A percentile compares a stretch with the other conserved stretches of the same genome.
Evolutionary conservation across 2,888 invertebrate genomes (phyloP).

Genomic region (Caradrina clavipalpis): DNA sequence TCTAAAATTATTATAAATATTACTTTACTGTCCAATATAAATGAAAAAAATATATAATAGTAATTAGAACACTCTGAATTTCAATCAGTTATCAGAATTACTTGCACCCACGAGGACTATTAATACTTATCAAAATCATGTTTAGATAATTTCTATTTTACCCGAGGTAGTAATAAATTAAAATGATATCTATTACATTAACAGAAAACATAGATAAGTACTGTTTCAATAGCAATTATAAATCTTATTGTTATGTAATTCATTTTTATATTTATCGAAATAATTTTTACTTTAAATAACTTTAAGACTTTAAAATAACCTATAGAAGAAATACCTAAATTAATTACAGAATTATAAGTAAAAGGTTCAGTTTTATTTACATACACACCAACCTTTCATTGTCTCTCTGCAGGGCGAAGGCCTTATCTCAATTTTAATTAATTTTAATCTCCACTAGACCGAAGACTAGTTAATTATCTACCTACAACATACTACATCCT

Average conservation of each 20-base stretch:
- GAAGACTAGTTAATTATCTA: too few species aligned
- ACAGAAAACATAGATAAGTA: neutral
- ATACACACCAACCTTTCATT: too few species aligned
- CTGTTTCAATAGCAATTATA: neutral
- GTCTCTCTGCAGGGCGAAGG: too few species aligned
- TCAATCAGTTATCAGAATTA: constrained; percentile 6
- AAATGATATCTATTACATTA: neutral
- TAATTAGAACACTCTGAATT: constrained; percentile 5
- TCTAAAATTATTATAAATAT: neutral
- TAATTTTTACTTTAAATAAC: too few species aligned
- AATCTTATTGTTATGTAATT: too few species aligned
- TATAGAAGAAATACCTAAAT: too few species aligned
- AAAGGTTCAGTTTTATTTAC: too few species aligned
- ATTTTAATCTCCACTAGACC: too few species aligned
- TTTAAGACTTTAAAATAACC: too few species aligned
- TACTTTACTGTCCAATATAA: neutral
- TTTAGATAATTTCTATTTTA: constrained; percentile 37
- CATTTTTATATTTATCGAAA: too few species aligned
- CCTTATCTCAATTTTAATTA: too few species aligned
- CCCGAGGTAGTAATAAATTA: constrained; percentile 32
- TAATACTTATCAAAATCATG: constrained; percentile 39
- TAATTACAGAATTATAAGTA: too few species aligned
- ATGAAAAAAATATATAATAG: neutral
- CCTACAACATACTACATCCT: neutral
- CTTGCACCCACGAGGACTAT: constrained; percentile 22